Percentiles rank a stretch among this genome's conserved stretches.
Evolutionary conservation across 2,113 vertebrate species (phyloP).

Genomic region (Atractosteus spatula): DNA sequence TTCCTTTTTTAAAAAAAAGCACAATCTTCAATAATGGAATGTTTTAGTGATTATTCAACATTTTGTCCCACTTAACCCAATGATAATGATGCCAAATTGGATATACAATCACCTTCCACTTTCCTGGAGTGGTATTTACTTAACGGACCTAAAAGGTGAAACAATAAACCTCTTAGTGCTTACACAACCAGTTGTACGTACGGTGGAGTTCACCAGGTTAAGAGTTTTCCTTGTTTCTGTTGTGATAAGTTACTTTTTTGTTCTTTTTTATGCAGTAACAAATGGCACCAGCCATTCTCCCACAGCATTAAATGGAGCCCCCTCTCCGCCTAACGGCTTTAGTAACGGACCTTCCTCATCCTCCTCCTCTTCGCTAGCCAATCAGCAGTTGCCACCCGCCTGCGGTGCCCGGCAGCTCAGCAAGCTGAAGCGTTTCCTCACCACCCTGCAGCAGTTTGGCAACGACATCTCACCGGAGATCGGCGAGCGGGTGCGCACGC

Average conservation of each 20-base stretch:
- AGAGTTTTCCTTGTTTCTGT: too few species aligned
- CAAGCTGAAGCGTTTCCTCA: constrained; percentile 96
- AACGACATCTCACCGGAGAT: constrained; percentile 96
- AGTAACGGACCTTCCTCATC: constrained; percentile 92
- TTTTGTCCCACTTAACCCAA: too few species aligned
- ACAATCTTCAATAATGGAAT: too few species aligned
- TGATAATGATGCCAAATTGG: too few species aligned
- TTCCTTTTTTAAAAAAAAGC: too few species aligned
- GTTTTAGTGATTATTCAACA: too few species aligned
- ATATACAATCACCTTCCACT: too few species aligned
- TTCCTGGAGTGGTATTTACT: too few species aligned
- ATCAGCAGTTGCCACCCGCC: constrained; percentile 89
- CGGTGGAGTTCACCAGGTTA: too few species aligned
- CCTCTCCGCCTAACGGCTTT: constrained; percentile 89
- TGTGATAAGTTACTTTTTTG: neutral
- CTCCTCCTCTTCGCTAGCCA: constrained; percentile 82
- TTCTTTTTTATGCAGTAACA: constrained; percentile 72
- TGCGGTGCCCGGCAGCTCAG: constrained; percentile 91
- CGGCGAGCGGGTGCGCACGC: constrained; percentile 87
- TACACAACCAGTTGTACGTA: too few species aligned
- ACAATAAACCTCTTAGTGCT: neutral
- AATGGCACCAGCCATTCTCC: constrained; percentile 93
- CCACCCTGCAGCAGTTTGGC: constrained; percentile 94
- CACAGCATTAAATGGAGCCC: constrained; percentile 80
- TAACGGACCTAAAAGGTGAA: neutral